Percentiles rank a stretch among this genome's conserved stretches.
Evolutionary conservation across 2,797 vertebrate species (phyloP).

Genomic region (Synanceia verrucosa): DNA sequence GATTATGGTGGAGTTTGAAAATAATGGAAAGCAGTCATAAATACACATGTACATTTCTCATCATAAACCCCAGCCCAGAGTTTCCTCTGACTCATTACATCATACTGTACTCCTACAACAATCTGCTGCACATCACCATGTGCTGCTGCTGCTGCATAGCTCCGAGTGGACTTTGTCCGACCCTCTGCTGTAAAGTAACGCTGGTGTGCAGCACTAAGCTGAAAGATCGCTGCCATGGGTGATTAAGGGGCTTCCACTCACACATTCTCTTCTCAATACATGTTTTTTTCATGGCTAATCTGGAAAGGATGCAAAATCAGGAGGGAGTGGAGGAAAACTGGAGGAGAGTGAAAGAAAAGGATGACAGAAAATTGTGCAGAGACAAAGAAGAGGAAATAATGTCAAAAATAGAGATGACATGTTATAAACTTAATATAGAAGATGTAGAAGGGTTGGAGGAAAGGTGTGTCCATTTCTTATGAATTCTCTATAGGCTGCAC

Average conservation of each 20-base stretch:
- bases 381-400: not conserved
- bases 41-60: not conserved
- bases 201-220: conserved; percentile 59
- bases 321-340: not conserved
- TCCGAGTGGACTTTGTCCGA: conserved; percentile 59
- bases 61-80: not conserved
- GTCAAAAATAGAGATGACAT: not conserved
- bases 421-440: not conserved
- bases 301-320: conserved; percentile 5
- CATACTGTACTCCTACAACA: conserved; percentile 38
- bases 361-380: not conserved
- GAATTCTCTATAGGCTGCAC: conserved; percentile 53
- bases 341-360: not conserved
- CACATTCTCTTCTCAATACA: conserved; percentile 36
- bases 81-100: conserved; percentile 43
- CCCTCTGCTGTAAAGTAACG: conserved; percentile 43
- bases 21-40: not conserved
- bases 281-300: not conserved
- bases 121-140: conserved; percentile 37
- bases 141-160: conserved; percentile 28
- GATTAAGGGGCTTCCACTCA: conserved; percentile 51
- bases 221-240: conserved; percentile 38
- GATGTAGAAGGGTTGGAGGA: conserved; percentile 4
- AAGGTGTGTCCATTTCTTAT: conserved; percentile 67
- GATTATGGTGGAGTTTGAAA: not conserved